Conservation (phyloP, 1,140 invertebrate genomes). For the Achroia grisella region DNA sequence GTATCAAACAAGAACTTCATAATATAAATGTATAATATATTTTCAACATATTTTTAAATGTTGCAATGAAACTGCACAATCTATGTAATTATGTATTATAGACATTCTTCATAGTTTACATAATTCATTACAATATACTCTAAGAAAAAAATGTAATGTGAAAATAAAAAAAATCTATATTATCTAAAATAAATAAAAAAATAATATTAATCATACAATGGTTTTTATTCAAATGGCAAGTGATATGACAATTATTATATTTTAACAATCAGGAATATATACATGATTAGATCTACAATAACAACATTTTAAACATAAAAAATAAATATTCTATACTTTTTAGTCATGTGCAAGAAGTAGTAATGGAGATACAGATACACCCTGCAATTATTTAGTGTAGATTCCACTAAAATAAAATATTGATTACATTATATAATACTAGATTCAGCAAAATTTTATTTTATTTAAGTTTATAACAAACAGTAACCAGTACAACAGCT, state of each 20-base stretch:
- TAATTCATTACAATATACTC: constrained; percentile 59
- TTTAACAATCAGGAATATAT: constrained; percentile 27
- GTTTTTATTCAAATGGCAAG: constrained; percentile 49
- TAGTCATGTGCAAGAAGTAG: constrained; percentile 22
- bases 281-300: constrained; percentile 46
- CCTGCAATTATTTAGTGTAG: constrained; percentile 24
- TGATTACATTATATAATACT: constrained; percentile 22
- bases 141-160: constrained; percentile 47
- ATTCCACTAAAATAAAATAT: constrained; percentile 12
- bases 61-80: constrained; percentile 29
- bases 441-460: constrained; percentile 18
- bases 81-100: constrained; percentile 70
- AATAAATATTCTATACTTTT: constrained; percentile 13
- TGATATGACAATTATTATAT: constrained; percentile 60
- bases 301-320: constrained; percentile 22
- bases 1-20: too few species aligned
- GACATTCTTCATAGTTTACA: constrained; percentile 64
- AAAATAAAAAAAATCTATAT: constrained; percentile 39
- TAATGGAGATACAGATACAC: constrained; percentile 23
- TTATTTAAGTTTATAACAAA: constrained; percentile 17
- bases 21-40: too few species aligned
- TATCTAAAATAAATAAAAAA: constrained; percentile 43
- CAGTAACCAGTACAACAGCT: constrained; percentile 28
- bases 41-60: too few species aligned
- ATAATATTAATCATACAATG: constrained; percentile 40